Base-by-base conservation (phyloP, 2,113 vertebrate genomes). In the Cyrtonyx montezumae region DNA sequence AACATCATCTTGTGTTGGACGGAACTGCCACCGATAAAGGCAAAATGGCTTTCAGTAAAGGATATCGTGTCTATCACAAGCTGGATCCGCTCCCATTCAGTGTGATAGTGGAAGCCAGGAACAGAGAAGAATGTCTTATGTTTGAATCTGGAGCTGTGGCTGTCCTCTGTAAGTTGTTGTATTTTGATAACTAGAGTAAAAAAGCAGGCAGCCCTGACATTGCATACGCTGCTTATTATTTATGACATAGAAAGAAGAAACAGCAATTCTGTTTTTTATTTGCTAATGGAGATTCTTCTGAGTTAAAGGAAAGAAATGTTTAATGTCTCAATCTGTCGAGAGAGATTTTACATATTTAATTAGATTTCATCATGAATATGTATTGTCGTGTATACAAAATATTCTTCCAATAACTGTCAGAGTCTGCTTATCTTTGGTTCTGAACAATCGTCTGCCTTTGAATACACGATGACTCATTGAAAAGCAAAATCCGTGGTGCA, bases 31-130 rank as follows among this genome's bases (percentile, higher is more conserved):
- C 93, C 9, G 63, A 63, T 58, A 37, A 81, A 92, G 75, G 88
- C 93, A 97, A 94, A 94, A 99, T 99, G 99, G 99, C 99, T 94
- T 99, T 99, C 98, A 99, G 99, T 97, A 99, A 99, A 97, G 99
- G 99, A 95, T 99, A 98, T 95, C 98, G 99, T 30, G 98, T 99
- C 95, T 99, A 98, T 97, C 99, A 99, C 97, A 99, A 99, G 96
- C 93, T 99, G 98, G 99, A 99, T 87, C 99, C 99, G 0, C 98
- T 98, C 42, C 99, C 99, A 56, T 99, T 99, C 98, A 99, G 99
- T 66, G 98, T 99, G 88, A 98, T 99, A 16, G 99, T 99, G 96
- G 99, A 99, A 97, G 98, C 98, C 7, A 97, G 99, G 92, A 98
- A 98, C 93, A 98, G 98, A 92, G 99, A 99, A 51, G 99, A 99